Evolutionary conservation across 2,888 invertebrate species (phyloP).

Genomic region (Clivina fossor): DNA sequence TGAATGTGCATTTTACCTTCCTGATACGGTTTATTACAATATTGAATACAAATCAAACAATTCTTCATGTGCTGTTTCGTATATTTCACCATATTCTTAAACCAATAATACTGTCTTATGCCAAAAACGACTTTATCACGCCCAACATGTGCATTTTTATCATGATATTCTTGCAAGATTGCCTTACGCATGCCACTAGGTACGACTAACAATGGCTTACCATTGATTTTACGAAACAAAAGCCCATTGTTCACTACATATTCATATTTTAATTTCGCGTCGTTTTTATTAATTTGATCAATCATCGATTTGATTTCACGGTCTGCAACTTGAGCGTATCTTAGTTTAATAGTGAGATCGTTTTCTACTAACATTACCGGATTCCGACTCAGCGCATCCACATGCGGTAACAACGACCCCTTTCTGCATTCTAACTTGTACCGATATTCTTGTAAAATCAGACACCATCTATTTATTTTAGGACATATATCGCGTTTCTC

Average conservation of each 20-base stretch:
- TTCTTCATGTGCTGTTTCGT: slow-evolving; percentile 4
- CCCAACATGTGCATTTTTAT: slow-evolving; percentile 8
- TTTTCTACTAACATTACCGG: background rate
- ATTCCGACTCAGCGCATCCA: background rate
- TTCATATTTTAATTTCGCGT: slow-evolving; percentile 1
- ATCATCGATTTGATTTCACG: no score
- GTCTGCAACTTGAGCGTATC: no score
- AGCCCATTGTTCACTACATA: slow-evolving; percentile 4
- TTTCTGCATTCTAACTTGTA: background rate
- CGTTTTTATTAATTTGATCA: no score
- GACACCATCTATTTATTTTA: background rate
- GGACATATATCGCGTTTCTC: background rate
- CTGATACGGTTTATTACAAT: slow-evolving; percentile 41
- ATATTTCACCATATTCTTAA: slow-evolving; percentile 8
- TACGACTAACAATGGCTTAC: slow-evolving; percentile 1
- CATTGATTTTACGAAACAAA: background rate
- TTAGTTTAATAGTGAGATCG: no score
- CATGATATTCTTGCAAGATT: background rate
- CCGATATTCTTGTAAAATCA: no score
- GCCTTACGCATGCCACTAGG: background rate
- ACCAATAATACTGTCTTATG: slow-evolving; percentile 1
- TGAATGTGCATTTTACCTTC: slow-evolving; percentile 47
- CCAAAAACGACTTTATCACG: background rate
- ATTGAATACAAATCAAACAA: slow-evolving; percentile 9
- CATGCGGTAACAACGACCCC: background rate